Conservation (phyloP, 2,888 invertebrate species). For the Odiellus spinosus region DNA sequence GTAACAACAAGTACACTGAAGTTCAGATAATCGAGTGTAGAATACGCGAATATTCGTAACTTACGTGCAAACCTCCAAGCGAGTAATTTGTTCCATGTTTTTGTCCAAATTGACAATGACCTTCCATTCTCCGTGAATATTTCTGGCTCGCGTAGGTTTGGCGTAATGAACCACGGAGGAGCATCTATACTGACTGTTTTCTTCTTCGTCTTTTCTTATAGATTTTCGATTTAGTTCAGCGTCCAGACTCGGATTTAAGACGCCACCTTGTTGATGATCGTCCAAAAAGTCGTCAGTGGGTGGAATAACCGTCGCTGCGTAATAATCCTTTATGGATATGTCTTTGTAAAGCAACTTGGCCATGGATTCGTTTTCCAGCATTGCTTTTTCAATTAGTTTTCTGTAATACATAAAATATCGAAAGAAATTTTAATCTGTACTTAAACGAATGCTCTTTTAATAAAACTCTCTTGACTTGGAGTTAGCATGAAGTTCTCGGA, state of each 20-base stretch:
- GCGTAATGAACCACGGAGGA: conserved; percentile 11
- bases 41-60: too few relatives aligned
- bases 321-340: conserved; percentile 7
- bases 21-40: too few relatives aligned
- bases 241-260: too few relatives aligned
- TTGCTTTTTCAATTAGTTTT: conserved; percentile 1
- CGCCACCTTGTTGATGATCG: conserved; percentile 1
- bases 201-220: neutral
- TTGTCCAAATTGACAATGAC: conserved; percentile 17
- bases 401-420: conserved; percentile 10
- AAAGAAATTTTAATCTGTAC: too few relatives aligned
- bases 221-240: neutral
- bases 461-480: too few relatives aligned
- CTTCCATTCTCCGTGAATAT: conserved; percentile 14
- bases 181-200: conserved; percentile 10
- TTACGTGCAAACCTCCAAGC: conserved; percentile 18
- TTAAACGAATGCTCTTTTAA: too few relatives aligned
- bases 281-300: conserved; percentile 1
- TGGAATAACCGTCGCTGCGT: conserved; percentile 3
- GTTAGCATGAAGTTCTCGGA: too few relatives aligned
- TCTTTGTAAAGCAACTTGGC: conserved; percentile 10
- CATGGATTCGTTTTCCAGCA: neutral
- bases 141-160: conserved; percentile 13
- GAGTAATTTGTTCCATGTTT: conserved; percentile 10
- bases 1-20: too few relatives aligned